Conservation (phyloP, 2,888 invertebrate genomes). For the Nemotelus pantherinus region DNA sequence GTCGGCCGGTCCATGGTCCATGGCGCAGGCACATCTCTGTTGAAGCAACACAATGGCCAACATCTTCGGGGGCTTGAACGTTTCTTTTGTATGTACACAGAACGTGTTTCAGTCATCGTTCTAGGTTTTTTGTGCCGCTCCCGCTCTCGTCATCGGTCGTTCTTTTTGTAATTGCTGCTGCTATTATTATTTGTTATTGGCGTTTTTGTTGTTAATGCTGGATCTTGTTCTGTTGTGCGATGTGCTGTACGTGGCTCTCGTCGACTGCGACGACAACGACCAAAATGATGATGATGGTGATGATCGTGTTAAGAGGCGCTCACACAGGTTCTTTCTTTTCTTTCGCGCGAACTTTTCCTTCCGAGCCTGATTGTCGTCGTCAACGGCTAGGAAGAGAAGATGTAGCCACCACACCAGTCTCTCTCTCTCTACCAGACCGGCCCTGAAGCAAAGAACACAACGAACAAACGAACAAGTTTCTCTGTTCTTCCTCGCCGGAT, state of each 20-base stretch:
- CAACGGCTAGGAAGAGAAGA: not conserved
- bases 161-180: constrained; percentile 2
- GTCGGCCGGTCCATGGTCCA: not conserved
- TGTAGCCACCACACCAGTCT: not conserved
- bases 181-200: constrained; percentile 11
- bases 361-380: too few species aligned
- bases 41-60: too few species aligned
- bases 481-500: constrained; percentile 19
- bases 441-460: not conserved
- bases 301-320: constrained; percentile 33
- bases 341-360: not conserved
- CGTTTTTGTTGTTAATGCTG: constrained; percentile 10
- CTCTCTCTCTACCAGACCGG: too few species aligned
- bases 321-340: constrained; percentile 30
- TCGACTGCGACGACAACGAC: too few species aligned
- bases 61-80: too few species aligned
- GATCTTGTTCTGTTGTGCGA: not conserved
- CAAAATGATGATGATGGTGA: not conserved
- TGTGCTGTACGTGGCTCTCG: not conserved
- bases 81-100: not conserved
- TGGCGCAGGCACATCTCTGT: not conserved
- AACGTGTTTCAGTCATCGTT: constrained; percentile 9
- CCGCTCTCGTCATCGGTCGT: not conserved
- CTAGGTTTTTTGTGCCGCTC: not conserved
- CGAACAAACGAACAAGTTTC: constrained; percentile 11